phyloP scores from a whole-genome alignment of 2,888 invertebrate genomes.

The Aphodius granarius region DNA sequence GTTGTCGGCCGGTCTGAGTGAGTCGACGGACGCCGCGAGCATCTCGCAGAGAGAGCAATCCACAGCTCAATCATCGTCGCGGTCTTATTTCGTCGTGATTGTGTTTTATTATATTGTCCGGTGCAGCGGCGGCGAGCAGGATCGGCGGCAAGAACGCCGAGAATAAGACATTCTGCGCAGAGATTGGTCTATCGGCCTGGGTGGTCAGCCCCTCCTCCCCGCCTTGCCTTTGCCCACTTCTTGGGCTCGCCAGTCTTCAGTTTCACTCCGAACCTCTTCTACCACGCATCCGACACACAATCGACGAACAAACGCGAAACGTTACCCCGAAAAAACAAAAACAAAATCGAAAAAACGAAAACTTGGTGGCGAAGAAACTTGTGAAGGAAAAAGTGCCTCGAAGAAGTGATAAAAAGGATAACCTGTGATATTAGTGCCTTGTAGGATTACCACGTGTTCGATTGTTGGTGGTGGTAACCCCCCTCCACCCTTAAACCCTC shows the following conservation, averaged over 20 bases:
- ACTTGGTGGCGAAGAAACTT: not conserved
- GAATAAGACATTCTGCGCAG: constrained; percentile 55
- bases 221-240: constrained; percentile 21
- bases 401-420: not conserved
- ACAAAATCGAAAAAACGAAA: not conserved
- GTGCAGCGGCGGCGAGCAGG: not conserved
- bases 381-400: not conserved
- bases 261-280: constrained; percentile 45
- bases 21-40: constrained; percentile 46
- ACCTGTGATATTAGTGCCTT: not conserved
- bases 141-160: constrained; percentile 38
- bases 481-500: not conserved
- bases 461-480: not conserved
- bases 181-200: constrained; percentile 56
- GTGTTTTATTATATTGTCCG: constrained; percentile 54
- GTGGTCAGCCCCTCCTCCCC: constrained; percentile 50
- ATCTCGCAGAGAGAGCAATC: constrained; percentile 47
- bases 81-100: constrained; percentile 52
- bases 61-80: constrained; percentile 54
- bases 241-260: constrained; percentile 41
- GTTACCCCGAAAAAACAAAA: not conserved
- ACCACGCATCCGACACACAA: constrained; percentile 45
- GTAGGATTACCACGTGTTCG: not conserved
- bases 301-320: constrained; percentile 33
- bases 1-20: constrained; percentile 16